Conservation (phyloP, 2,113 vertebrate species). For the Lucifuga dentata region DNA sequence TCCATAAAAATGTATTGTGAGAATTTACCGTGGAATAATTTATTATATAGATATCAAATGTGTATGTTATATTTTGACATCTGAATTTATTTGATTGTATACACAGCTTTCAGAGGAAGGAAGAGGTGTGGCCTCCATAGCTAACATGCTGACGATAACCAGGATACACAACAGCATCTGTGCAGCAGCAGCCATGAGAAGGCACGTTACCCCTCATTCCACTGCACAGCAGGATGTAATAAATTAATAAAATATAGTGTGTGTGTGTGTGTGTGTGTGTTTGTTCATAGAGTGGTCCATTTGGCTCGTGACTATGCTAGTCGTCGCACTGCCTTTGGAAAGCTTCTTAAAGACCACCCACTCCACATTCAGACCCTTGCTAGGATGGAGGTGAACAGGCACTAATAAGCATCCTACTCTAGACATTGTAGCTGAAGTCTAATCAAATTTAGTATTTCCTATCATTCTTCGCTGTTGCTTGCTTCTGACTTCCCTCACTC, state of each 20-base stretch:
- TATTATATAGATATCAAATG: neutral
- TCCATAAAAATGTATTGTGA: neutral
- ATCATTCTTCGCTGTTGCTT: neutral
- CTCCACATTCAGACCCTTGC: constrained; percentile 87
- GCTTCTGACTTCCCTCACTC: neutral
- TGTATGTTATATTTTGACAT: neutral
- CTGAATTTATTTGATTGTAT: neutral
- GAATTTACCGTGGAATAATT: neutral
- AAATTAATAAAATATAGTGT: neutral
- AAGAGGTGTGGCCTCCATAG: constrained; percentile 87
- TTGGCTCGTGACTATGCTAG: constrained; percentile 86
- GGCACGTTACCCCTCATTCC: constrained; percentile 68
- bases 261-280: constrained; percentile 8
- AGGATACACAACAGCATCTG: constrained; percentile 86
- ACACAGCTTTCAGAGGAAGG: constrained; percentile 87
- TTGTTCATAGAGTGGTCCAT: constrained; percentile 80
- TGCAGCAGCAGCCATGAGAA: constrained; percentile 87
- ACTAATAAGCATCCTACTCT: neutral
- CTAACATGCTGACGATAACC: constrained; percentile 88
- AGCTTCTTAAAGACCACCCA: constrained; percentile 87
- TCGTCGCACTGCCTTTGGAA: constrained; percentile 85
- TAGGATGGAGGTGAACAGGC: constrained; percentile 85
- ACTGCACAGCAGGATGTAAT: neutral
- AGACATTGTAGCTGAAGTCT: too few species aligned
- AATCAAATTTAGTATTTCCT: constrained; percentile 13